Evolutionary conservation across 2,797 vertebrate genomes (phyloP), one percentile per base, ranked within the genome.

Genomic region (Tadarida brasiliensis): DNA sequence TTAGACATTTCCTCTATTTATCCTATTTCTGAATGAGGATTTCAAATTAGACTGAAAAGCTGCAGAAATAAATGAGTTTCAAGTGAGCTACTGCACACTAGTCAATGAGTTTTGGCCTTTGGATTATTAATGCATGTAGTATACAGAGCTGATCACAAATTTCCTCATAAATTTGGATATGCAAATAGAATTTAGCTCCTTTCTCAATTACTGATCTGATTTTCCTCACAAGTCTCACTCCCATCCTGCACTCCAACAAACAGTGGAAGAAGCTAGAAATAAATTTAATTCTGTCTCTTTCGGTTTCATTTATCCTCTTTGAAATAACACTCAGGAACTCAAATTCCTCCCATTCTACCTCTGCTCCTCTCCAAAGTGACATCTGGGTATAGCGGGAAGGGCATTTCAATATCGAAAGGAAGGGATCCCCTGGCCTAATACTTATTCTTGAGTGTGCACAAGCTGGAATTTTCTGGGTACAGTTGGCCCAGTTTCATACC

Each of bases 31-130:
- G 56, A 85, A 67, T 67, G 16, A 67, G 28, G 39, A 68, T 81
- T 95, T 90, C 68, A 95, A 92, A 87, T 68, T 81, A 82, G 22
- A 90, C 54, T 61, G 10, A 54, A 82, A 86, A 82, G 26, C 49
- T 83, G 71, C 56, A 91, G 76, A 83, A 77, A 70, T 51, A 80
- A 92, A 59, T 54, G n/a, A 73, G 26, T 85, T 91, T 88, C 73
- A 73, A 63, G 39, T 84, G 71, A 88, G 47, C 39, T 73, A 17
- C 10, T 71, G 77, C 83, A 59, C 0, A 6, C 49, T 35, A 54
- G 14, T 73, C 89, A 59, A 7, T 65, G 39, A 44, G 33, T 88
- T 89, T 59, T 80, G 49, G 12, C 73, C 39, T 91, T 96, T 71
- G 56, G 35, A 78, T 73, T 77, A 54, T 91, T 77, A 49, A 19